A percentile compares a stretch with the other conserved stretches of the same genome.
phyloP scores from a whole-genome alignment of 2,797 vertebrate species.

The Neosilurus mollespiculum region DNA sequence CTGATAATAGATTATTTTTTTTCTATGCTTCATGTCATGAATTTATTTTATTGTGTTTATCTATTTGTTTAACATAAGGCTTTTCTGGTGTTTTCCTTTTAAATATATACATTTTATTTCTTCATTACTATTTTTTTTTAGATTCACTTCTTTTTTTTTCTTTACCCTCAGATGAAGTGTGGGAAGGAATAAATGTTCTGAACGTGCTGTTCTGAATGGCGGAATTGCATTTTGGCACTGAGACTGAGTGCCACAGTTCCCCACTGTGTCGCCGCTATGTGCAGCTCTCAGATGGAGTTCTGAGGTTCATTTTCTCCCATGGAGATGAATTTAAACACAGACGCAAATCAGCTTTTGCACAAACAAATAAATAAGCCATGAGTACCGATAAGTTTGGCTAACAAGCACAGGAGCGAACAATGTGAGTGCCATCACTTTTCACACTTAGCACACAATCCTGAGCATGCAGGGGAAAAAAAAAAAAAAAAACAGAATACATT shows the following conservation, averaged over 20 bases:
- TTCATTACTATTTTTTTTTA: neutral
- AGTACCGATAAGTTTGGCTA: constrained; percentile 21
- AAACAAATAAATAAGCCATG: constrained; percentile 34
- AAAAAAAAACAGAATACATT: neutral
- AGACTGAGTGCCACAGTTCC: constrained; percentile 39
- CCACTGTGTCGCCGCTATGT: constrained; percentile 36
- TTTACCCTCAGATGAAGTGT: neutral
- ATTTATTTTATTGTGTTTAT: too few species aligned
- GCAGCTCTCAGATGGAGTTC: constrained; percentile 41
- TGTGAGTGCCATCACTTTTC: neutral
- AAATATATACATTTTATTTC: neutral
- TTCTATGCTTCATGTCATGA: too few species aligned
- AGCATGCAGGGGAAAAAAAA: neutral
- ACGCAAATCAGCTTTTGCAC: constrained; percentile 33
- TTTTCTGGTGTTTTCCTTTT: too few species aligned
- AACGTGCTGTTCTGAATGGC: neutral
- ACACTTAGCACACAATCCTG: constrained; percentile 23
- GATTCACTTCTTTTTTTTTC: too few species aligned
- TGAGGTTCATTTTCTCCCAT: constrained; percentile 46
- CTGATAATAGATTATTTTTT: too few species aligned
- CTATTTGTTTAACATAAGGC: too few species aligned
- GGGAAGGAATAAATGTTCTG: constrained; percentile 2
- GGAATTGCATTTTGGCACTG: constrained; percentile 32
- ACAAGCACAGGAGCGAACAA: constrained; percentile 44
- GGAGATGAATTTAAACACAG: constrained; percentile 39